Conservation (phyloP, 2,888 invertebrate species). For the Chydorus sphaericus region DNA sequence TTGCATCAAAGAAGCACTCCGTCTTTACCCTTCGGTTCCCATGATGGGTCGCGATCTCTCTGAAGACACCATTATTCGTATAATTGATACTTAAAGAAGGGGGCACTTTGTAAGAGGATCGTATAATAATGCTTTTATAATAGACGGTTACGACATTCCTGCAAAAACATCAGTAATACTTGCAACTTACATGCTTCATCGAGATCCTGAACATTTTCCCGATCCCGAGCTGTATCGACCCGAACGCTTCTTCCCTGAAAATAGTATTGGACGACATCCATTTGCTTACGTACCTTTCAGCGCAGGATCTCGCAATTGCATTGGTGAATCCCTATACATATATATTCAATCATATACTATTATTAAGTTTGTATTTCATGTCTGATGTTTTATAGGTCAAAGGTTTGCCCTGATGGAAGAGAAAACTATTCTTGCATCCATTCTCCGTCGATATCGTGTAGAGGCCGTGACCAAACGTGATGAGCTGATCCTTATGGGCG, state of each 20-base stretch:
- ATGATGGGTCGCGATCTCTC: conserved; percentile 17
- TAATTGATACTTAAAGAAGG: not conserved
- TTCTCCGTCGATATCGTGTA: conserved; percentile 40
- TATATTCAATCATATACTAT: not conserved
- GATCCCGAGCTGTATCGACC: conserved; percentile 34
- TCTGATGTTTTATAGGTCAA: conserved; percentile 30
- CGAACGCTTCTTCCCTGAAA: conserved; percentile 32
- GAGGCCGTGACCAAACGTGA: conserved; percentile 40
- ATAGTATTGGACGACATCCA: conserved; percentile 29
- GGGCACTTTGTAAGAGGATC: not conserved
- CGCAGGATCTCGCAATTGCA: conserved; percentile 34
- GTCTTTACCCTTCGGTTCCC: conserved; percentile 21
- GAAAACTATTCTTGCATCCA: conserved; percentile 40
- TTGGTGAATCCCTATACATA: conserved; percentile 22
- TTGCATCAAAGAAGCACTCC: conserved; percentile 21
- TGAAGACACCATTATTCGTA: conserved; percentile 14
- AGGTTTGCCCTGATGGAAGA: conserved; percentile 43
- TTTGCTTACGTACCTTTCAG: conserved; percentile 33
- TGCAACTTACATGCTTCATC: conserved; percentile 32
- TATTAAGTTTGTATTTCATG: not conserved
- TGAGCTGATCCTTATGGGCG: conserved; percentile 40
- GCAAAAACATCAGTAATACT: conserved; percentile 39
- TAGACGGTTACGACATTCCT: conserved; percentile 28
- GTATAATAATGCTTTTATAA: not conserved
- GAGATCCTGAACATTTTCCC: conserved; percentile 29